These are phyloP conservation scores for Melopsittacus undulatus DNA, from an alignment of 2,797 vertebrate genomes.

Conservation along the genomic window DNA sequence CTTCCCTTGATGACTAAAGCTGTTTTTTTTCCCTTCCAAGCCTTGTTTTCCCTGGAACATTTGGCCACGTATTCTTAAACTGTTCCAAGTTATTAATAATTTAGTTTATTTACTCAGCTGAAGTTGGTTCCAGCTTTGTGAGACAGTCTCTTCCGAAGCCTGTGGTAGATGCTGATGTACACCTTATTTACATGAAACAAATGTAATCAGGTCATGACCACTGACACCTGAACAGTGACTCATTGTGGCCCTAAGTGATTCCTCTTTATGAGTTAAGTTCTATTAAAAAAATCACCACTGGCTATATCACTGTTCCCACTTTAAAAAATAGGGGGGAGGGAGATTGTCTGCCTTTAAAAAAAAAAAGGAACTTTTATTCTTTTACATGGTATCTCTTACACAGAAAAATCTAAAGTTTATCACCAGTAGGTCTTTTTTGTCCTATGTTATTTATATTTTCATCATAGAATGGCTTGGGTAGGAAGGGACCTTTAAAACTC, in stretches of 20 bases:
- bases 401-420: not conserved
- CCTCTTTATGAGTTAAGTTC: not conserved
- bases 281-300: fast-evolving
- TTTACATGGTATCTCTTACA: not conserved
- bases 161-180: not conserved
- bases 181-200: not conserved
- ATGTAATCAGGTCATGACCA: fast-evolving
- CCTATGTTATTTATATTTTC: too few relatives aligned
- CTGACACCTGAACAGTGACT: not conserved
- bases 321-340: fast-evolving
- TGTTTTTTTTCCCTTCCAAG: not conserved
- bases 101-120: not conserved
- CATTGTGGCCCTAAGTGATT: not conserved
- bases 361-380: not conserved
- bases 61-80: not conserved
- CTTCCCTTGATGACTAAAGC: not conserved
- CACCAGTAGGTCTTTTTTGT: not conserved
- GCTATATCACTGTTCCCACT: not conserved
- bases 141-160: not conserved
- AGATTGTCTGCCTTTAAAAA: too few relatives aligned
- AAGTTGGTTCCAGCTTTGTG: not conserved
- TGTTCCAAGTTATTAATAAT: not conserved
- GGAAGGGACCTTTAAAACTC: not conserved
- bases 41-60: not conserved
- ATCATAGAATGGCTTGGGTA: not conserved